Conservation (phyloP, 1,140 invertebrate species). For the Drosophila pseudoananassae region DNA sequence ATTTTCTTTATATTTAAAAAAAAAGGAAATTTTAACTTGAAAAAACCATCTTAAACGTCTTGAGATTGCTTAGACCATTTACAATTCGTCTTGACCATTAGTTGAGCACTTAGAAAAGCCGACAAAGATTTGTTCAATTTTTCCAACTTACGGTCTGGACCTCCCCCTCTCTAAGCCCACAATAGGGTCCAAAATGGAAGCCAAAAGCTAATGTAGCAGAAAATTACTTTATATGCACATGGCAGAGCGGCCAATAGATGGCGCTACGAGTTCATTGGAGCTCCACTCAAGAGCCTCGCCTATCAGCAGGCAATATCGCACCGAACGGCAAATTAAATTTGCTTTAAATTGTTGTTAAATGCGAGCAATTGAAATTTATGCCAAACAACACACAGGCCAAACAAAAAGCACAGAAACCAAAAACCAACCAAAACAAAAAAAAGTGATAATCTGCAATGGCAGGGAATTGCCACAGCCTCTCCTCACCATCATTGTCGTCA, state of each 20-base stretch:
- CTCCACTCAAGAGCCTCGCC: conserved; percentile 39
- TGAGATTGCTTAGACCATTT: conserved; percentile 26
- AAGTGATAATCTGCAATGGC: conserved; percentile 65
- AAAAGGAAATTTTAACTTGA: no score
- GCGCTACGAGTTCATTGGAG: conserved; percentile 29
- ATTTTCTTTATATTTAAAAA: no score
- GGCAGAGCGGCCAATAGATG: conserved; percentile 73
- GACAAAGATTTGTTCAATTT: conserved; percentile 39
- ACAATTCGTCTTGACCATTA: conserved; percentile 20
- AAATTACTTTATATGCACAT: conserved; percentile 81
- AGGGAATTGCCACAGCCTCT: conserved; percentile 18
- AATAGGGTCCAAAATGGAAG: conserved; percentile 35
- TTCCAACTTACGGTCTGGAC: conserved; percentile 21
- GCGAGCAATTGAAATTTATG: conserved; percentile 82
- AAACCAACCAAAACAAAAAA: conserved; percentile 46
- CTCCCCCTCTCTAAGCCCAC: no score
- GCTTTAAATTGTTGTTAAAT: conserved; percentile 82
- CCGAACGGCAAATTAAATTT: conserved; percentile 71
- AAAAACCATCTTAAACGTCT: no score
- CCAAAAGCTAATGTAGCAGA: conserved; percentile 75
- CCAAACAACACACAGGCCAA: conserved; percentile 33
- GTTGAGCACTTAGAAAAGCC: not conserved
- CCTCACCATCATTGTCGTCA: conserved; percentile 59
- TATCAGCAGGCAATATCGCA: conserved; percentile 75
- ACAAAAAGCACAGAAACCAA: conserved; percentile 42